Percentiles rank a stretch among this genome's conserved stretches.
phyloP scores from a whole-genome alignment of 2,888 invertebrate genomes.

The Coelinius sp. region DNA sequence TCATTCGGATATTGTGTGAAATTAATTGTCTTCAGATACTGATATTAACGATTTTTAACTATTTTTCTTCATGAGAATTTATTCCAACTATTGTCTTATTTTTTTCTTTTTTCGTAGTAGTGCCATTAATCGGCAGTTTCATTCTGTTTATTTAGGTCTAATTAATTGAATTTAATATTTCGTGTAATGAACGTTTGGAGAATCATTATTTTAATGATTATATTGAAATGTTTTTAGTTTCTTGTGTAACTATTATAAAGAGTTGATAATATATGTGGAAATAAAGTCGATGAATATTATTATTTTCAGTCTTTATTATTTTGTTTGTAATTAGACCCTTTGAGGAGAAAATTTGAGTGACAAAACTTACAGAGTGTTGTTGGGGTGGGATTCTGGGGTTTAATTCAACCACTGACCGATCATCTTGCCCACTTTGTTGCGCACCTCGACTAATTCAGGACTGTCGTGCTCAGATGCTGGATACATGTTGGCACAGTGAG shows the following conservation, averaged over 20 bases:
- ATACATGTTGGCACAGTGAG: conserved; percentile 96
- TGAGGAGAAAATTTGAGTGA: conserved; percentile 1
- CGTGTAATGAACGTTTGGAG: conserved; percentile 9
- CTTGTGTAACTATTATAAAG: conserved; percentile 8
- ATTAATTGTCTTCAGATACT: conserved; percentile 8
- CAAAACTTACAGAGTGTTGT: background rate
- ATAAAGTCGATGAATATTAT: conserved; percentile 10
- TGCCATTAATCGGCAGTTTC: conserved; percentile 27
- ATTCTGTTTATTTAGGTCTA: conserved; percentile 15
- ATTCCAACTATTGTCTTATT: background rate
- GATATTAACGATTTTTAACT: too few relatives aligned
- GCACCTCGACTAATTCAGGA: conserved; percentile 78
- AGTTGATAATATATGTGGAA: background rate
- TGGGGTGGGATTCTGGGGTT: background rate
- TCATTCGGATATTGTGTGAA: conserved; percentile 54
- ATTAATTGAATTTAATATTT: background rate
- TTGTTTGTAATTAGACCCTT: background rate
- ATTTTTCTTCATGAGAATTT: conserved; percentile 8
- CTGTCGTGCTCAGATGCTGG: conserved; percentile 79
- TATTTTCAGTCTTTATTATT: conserved; percentile 2
- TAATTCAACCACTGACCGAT: conserved; percentile 75
- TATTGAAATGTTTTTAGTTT: background rate
- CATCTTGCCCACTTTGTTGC: conserved; percentile 75
- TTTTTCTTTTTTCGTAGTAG: conserved; percentile 19
- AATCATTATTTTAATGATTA: background rate